Evolutionary conservation across 2,113 vertebrate genomes (phyloP), one percentile per base, ranked within the genome.

Genomic region (Lophura nycthemera): DNA sequence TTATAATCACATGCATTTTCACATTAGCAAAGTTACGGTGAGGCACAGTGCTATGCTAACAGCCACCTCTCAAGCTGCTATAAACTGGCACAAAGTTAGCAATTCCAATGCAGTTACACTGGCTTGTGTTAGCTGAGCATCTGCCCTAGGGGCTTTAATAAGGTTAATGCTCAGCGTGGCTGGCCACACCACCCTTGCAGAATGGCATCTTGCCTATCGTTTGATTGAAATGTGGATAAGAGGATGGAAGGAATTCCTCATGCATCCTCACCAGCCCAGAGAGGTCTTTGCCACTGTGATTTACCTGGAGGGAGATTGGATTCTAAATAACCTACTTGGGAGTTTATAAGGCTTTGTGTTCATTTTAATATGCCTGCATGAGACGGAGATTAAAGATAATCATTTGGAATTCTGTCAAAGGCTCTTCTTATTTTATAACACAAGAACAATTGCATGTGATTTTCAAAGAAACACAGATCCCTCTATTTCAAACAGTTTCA

Each of bases 391-490:
- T 69, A 86, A 89, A 96, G 94, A 84, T 94, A 93, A 88, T 97
- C 83, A 61, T 47, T 88, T 94, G 93, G 96, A 97, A 95, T 93
- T 91, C 97, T 86, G 90, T 96, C 97, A 97, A 95, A 97, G 92
- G 88, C 61, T 91, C 87, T 89, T 87, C 57, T 93, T 84, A 91
- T 95, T 96, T 95, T 96, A 96, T 96, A 94, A 95, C 73, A 70
- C 92, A 94, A 95, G 96, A 97, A 97, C 96, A 97, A 98, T 97
- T 93, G 96, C 92, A 92, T 95, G 92, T 94, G 96, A 96, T 97
- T 97, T 97, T 97, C 97, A 97, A 96, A 98, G 97, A 92, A 94
- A 96, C 90, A 95, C 78, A 84, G 93, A 95, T 80, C 73, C 91
- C 92, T 95, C 91, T 82, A 85, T 93, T 95, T 93, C 70, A 78